These are phyloP conservation scores for Oscheius sp. DNA, from an alignment of 2,888 invertebrate genomes.

Conservation along the genomic window DNA sequence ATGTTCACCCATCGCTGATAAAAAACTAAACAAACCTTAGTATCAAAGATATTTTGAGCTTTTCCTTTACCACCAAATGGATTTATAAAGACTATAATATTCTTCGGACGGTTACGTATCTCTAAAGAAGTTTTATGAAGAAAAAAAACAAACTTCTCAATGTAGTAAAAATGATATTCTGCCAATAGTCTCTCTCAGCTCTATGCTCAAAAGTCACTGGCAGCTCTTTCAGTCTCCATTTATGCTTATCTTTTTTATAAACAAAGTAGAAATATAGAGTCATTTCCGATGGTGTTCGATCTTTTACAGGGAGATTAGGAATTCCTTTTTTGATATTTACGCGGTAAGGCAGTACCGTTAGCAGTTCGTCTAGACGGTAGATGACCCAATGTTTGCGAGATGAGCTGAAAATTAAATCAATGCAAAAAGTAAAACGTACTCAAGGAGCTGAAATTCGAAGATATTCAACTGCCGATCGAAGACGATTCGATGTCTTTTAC, in stretches of 20 bases:
- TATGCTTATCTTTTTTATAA: slow-evolving; percentile 60
- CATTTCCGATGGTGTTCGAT: slow-evolving; percentile 36
- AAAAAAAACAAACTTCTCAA: slow-evolving; percentile 33
- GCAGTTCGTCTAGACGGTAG: slow-evolving; percentile 56
- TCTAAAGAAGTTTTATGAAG: slow-evolving; percentile 36
- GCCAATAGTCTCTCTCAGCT: slow-evolving; percentile 55
- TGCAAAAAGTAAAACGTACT: slow-evolving; percentile 37
- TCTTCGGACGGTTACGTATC: slow-evolving; percentile 76
- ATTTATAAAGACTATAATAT: slow-evolving; percentile 83
- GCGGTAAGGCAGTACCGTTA: slow-evolving; percentile 41
- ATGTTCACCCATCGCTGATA: too few relatives aligned
- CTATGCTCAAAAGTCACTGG: slow-evolving; percentile 50
- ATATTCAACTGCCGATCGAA: slow-evolving; percentile 55
- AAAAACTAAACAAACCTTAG: slow-evolving; percentile 74
- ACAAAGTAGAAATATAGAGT: slow-evolving; percentile 67
- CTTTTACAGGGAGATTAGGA: slow-evolving; percentile 28
- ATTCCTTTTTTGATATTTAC: slow-evolving; percentile 51
- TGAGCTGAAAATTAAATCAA: slow-evolving; percentile 37
- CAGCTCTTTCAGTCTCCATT: slow-evolving; percentile 62
- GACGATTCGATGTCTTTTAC: slow-evolving; percentile 55
- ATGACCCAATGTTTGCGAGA: slow-evolving; percentile 48
- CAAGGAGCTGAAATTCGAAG: slow-evolving; percentile 55
- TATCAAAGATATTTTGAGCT: slow-evolving; percentile 80
- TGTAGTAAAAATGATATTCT: slow-evolving; percentile 45
- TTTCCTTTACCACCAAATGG: slow-evolving; percentile 84